A percentile compares a stretch with the other conserved stretches of the same genome.
These are phyloP conservation scores for Sarcophaga rosellei DNA, from an alignment of 2,888 invertebrate species.

Conservation along the genomic window DNA sequence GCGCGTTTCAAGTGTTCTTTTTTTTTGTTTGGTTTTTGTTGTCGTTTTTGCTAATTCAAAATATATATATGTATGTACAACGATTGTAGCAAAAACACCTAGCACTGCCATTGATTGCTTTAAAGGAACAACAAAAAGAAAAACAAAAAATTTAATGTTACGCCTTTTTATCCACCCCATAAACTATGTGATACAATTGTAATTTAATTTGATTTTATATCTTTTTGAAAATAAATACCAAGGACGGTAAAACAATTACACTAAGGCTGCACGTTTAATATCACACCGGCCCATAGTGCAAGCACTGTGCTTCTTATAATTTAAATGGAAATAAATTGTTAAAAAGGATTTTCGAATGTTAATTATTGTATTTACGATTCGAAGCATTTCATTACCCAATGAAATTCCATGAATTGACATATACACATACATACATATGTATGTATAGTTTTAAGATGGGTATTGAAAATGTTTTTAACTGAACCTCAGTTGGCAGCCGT, in stretches of 20 bases:
- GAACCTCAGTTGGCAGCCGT: no score
- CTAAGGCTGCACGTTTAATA: neutral
- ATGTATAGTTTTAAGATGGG: no score
- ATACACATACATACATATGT: no score
- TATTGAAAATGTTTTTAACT: no score
- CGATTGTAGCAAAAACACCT: slow-evolving; percentile 43
- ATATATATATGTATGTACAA: slow-evolving; percentile 14
- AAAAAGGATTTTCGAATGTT: slow-evolving; percentile 52
- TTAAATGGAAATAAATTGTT: slow-evolving; percentile 57
- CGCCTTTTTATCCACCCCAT: slow-evolving; percentile 69
- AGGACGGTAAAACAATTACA: neutral
- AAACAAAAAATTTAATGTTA: slow-evolving; percentile 62
- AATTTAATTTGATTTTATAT: slow-evolving; percentile 68
- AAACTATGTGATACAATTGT: slow-evolving; percentile 66
- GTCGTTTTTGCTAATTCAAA: neutral
- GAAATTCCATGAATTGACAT: neutral
- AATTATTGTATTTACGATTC: slow-evolving; percentile 45
- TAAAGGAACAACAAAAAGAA: slow-evolving; percentile 22
- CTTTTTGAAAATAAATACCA: slow-evolving; percentile 44
- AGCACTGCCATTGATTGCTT: slow-evolving; percentile 46
- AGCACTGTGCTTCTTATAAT: neutral
- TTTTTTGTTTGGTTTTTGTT: slow-evolving; percentile 36
- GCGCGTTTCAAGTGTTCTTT: slow-evolving; percentile 40
- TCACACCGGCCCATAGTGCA: neutral
- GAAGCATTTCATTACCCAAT: neutral